Base-by-base conservation (phyloP, 2,113 vertebrate species). In the Hystrix cristata region DNA sequence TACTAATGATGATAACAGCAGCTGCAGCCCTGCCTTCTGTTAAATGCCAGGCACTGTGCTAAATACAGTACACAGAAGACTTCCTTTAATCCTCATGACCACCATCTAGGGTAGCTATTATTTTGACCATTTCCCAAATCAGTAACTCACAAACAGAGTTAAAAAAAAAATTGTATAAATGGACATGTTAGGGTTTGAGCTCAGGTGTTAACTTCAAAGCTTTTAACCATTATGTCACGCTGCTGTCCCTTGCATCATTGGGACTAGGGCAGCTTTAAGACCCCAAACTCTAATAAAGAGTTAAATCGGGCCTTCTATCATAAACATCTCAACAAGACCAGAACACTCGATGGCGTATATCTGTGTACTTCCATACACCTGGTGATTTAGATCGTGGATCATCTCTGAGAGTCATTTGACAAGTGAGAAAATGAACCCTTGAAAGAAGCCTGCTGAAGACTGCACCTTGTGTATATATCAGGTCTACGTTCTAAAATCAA, bases 341-440 rank as follows among this genome's bases (percentile, higher is more conserved):
- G 7, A 12, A 43, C 3, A 0, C 25, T 51, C 19, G 0, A 5
- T 62, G 10, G 48, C 57, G 1, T 57, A 53, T 92, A 82, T 83
- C 48, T 59, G 88, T 53, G 55, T 48, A 7, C 25, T 78, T 81
- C 25, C 48, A 13, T 0, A 0, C 15, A 69, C 10, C 62, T 64
- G 31, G 12, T 53, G 69, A 59, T 91, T 92, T 72, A 87, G 53
- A 19, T 64, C 60, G 90, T 43, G 48, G 57, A n/a, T 72, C 21
- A 31, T 43, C 27, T 94, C 78, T 43, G 16, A 1, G 29, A 67
- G 13, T 62, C 31, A 67, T 69, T 82, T 78, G n/a, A 60, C 21
- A 91, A 57, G 14, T 78, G 72, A 95, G 64, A 94, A 87, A 92
- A 74, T 43, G 43, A 84, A 94, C 23, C n/a, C 51, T 55, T 69